Evolutionary conservation across 2,888 invertebrate species (phyloP).

Genomic region (Apotomis capreana): DNA sequence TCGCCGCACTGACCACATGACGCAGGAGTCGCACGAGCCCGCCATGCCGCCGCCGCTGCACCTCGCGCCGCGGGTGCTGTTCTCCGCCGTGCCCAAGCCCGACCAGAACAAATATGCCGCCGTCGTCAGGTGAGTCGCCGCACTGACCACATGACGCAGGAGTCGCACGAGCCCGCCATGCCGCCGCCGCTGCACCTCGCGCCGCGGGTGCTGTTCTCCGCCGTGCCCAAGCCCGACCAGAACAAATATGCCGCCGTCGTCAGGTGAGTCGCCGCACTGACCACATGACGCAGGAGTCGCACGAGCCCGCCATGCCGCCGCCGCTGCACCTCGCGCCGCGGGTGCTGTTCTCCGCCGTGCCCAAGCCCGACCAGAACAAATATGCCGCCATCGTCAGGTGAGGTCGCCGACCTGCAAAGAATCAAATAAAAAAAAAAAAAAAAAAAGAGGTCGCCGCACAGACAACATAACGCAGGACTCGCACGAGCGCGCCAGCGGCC

Average conservation of each 20-base stretch:
- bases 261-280: constrained; percentile 60
- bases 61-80: too few relatives aligned
- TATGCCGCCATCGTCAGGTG: constrained; percentile 78
- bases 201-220: constrained; percentile 84
- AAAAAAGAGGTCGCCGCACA: constrained; percentile 41
- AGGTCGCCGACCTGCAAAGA: constrained; percentile 34
- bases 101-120: too few relatives aligned
- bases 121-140: too few relatives aligned
- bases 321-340: constrained; percentile 70
- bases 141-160: constrained; percentile 88
- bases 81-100: too few relatives aligned
- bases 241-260: constrained; percentile 72
- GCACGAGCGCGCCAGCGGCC: constrained; percentile 69
- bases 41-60: too few relatives aligned
- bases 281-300: constrained; percentile 90
- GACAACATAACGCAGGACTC: constrained; percentile 45
- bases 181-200: constrained; percentile 77
- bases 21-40: too few relatives aligned
- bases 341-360: constrained; percentile 84
- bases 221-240: constrained; percentile 62
- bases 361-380: constrained; percentile 59
- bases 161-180: constrained; percentile 93
- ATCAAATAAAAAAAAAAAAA: too few relatives aligned
- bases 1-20: too few relatives aligned
- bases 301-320: constrained; percentile 82